These are phyloP conservation scores for Formica selysi DNA, from an alignment of 1,140 invertebrate species.

Conservation along the genomic window DNA sequence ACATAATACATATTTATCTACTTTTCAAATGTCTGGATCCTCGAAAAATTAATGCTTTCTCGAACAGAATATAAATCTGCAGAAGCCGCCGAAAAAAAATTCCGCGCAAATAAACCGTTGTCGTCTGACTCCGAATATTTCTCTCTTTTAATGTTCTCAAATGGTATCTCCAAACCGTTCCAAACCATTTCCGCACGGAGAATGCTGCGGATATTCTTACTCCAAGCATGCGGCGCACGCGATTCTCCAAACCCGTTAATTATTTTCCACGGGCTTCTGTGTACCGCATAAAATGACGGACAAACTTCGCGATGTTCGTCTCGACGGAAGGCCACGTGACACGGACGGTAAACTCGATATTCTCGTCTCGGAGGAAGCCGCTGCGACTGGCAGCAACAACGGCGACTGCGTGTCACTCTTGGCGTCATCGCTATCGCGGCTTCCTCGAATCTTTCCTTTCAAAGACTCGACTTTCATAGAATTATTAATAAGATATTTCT, in stretches of 20 bases:
- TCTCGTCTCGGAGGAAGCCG: conserved; percentile 56
- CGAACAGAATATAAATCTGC: conserved; percentile 23
- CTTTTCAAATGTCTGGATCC: conserved; percentile 5
- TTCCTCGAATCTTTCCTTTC: conserved; percentile 49
- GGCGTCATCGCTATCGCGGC: conserved; percentile 7
- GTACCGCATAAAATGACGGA: conserved; percentile 48
- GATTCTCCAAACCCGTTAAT: conserved; percentile 59
- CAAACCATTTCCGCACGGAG: neutral
- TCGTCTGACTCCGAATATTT: conserved; percentile 9
- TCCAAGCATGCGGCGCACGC: conserved; percentile 34
- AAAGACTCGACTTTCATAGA: conserved; percentile 11
- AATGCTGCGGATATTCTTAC: conserved; percentile 53
- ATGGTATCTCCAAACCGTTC: neutral
- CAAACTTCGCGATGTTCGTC: conserved; percentile 68
- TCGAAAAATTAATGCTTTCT: neutral
- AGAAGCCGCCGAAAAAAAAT: conserved; percentile 7
- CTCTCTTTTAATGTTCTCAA: neutral
- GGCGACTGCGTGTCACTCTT: conserved; percentile 53
- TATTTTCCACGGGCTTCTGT: conserved; percentile 56
- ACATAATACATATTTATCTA: conserved; percentile 16
- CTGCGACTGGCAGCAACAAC: conserved; percentile 52
- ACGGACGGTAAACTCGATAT: conserved; percentile 65
- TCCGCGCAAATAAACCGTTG: conserved; percentile 8
- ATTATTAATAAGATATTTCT: conserved; percentile 37
- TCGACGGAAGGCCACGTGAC: conserved; percentile 59